phyloP scores from a whole-genome alignment of 2,888 invertebrate species.

The Plusia festucae region DNA sequence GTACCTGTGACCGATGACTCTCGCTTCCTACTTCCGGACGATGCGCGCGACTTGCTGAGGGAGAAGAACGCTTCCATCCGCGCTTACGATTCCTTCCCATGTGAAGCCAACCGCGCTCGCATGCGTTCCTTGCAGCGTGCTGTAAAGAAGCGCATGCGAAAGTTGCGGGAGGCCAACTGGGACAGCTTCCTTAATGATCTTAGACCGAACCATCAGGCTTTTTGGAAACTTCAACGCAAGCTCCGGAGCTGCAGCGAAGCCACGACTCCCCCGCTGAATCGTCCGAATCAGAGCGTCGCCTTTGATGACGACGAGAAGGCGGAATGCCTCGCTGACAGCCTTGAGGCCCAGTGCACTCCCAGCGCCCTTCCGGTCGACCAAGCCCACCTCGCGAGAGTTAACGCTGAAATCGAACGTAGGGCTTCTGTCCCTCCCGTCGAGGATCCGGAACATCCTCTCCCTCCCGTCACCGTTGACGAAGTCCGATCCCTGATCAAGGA shows the following conservation, averaged over 20 bases:
- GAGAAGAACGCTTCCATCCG: background rate
- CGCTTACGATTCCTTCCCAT: background rate
- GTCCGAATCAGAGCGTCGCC: background rate
- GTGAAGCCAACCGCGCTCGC: background rate
- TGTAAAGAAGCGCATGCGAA: background rate
- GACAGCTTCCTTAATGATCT: background rate
- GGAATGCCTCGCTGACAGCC: background rate
- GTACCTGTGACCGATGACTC: background rate
- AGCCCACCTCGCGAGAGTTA: background rate
- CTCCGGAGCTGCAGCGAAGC: background rate
- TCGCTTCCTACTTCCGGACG: background rate
- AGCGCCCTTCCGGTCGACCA: background rate
- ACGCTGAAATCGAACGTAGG: background rate
- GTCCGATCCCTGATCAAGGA: too few relatives aligned
- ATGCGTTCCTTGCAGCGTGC: background rate
- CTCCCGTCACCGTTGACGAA: too few relatives aligned
- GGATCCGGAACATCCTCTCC: too few relatives aligned
- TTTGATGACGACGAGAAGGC: constrained; percentile 2
- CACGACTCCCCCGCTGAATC: background rate
- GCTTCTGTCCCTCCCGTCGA: too few relatives aligned
- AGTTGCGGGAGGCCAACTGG: background rate
- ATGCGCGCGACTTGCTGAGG: background rate
- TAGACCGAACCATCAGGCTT: background rate
- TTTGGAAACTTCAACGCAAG: background rate
- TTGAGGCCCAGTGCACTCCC: background rate